These are phyloP conservation scores for Pipistrellus pygmaeus DNA, from an alignment of 2,797 vertebrate species.

Conservation along the genomic window DNA sequence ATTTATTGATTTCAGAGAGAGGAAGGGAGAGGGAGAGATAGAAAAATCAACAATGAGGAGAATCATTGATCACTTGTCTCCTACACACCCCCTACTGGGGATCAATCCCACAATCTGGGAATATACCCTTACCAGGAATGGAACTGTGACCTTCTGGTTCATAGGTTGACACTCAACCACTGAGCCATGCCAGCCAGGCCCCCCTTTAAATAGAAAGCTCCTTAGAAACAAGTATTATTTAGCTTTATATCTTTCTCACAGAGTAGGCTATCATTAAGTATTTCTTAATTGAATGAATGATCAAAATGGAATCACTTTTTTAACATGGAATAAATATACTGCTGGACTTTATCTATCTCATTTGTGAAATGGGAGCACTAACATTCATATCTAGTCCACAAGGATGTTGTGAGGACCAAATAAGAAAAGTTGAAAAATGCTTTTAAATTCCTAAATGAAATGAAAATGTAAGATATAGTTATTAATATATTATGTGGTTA, in stretches of 20 bases:
- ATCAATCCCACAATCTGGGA: too few species aligned
- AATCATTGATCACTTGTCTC: too few species aligned
- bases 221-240: not conserved
- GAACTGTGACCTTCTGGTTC: too few species aligned
- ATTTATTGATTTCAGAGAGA: too few species aligned
- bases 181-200: too few species aligned
- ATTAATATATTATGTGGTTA: constrained; percentile 31
- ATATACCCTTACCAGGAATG: too few species aligned
- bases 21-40: too few species aligned
- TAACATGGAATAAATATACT: not conserved
- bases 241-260: not conserved
- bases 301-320: not conserved
- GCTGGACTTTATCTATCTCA: not conserved
- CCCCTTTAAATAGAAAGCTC: not conserved
- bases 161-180: too few species aligned
- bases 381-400: constrained; percentile 15
- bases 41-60: too few species aligned
- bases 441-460: constrained; percentile 24
- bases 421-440: not conserved
- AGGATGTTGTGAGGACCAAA: not conserved
- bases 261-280: not conserved
- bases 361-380: constrained; percentile 23
- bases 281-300: constrained; percentile 43
- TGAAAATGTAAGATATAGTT: not conserved
- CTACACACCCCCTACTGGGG: too few species aligned